Percentiles rank a stretch among this genome's conserved stretches.
Conservation (phyloP, 2,113 vertebrate genomes). For the Murina feae region DNA sequence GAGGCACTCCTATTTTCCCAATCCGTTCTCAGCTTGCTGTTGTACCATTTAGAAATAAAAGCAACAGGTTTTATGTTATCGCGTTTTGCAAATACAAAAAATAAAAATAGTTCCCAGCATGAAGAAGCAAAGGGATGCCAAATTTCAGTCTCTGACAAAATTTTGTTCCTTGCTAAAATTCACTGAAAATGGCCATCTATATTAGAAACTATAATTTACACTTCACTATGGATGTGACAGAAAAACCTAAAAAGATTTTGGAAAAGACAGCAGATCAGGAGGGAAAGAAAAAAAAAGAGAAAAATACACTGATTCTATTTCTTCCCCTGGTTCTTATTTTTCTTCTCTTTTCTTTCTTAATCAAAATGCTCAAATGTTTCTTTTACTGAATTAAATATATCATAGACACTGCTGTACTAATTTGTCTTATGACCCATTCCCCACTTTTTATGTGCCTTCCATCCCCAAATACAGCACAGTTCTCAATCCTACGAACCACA, state of each 20-base stretch:
- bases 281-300: neutral
- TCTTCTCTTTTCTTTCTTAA: constrained; percentile 57
- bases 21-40: neutral
- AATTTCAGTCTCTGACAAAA: constrained; percentile 74
- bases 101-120: constrained; percentile 64
- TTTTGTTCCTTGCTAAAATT: constrained; percentile 69
- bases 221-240: constrained; percentile 67
- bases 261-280: constrained; percentile 52
- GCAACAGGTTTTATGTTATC: constrained; percentile 42
- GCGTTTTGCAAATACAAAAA: constrained; percentile 54
- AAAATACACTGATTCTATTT: neutral
- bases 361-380: constrained; percentile 34
- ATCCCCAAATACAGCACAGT: neutral
- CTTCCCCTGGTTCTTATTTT: constrained; percentile 31
- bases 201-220: constrained; percentile 73
- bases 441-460: neutral
- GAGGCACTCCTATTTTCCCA: neutral
- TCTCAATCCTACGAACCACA: neutral
- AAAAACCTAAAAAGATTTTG: constrained; percentile 63
- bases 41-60: constrained; percentile 22
- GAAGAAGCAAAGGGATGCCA: constrained; percentile 65
- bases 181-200: constrained; percentile 74
- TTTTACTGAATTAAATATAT: neutral
- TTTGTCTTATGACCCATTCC: neutral
- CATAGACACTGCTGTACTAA: constrained; percentile 18